Conservation (phyloP, 2,888 invertebrate species). For the Hypomecis atomaria region DNA sequence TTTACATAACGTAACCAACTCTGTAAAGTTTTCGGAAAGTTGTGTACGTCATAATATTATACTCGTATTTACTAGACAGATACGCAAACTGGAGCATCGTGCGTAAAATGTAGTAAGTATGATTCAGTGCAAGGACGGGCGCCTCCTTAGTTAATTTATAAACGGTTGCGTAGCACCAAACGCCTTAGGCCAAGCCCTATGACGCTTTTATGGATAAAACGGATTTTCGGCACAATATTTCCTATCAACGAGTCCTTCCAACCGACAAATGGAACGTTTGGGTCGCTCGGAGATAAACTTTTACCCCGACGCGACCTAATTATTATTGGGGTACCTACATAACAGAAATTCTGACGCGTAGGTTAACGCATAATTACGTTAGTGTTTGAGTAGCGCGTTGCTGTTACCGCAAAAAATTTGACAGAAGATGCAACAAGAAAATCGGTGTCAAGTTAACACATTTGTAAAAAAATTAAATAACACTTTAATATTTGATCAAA, state of each 20-base stretch:
- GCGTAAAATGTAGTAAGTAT: not conserved
- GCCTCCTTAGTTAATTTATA: conserved; percentile 5
- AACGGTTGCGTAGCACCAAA: conserved; percentile 14
- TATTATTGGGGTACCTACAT: conserved; percentile 22
- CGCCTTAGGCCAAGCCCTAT: conserved; percentile 27
- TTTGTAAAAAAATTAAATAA: too few species aligned
- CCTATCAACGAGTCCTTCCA: conserved; percentile 43
- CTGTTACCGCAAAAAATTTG: too few species aligned
- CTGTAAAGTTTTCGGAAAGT: too few species aligned
- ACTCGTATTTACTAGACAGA: not conserved
- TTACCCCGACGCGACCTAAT: conserved; percentile 32
- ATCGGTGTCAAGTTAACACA: too few species aligned
- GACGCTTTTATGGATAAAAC: conserved; percentile 35
- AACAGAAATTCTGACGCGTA: not conserved
- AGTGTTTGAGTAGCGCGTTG: too few species aligned
- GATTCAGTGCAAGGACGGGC: not conserved
- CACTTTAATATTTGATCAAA: too few species aligned
- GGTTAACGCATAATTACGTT: not conserved
- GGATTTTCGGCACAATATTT: conserved; percentile 46
- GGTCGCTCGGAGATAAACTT: conserved; percentile 32
- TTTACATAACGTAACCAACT: too few species aligned
- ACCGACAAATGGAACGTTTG: conserved; percentile 46
- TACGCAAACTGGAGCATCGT: not conserved
- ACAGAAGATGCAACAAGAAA: too few species aligned
- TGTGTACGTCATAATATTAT: not conserved